Percentiles rank a stretch among this genome's conserved stretches.
These are phyloP conservation scores for Trichoplusia ni DNA, from an alignment of 1,140 invertebrate species.

Conservation along the genomic window DNA sequence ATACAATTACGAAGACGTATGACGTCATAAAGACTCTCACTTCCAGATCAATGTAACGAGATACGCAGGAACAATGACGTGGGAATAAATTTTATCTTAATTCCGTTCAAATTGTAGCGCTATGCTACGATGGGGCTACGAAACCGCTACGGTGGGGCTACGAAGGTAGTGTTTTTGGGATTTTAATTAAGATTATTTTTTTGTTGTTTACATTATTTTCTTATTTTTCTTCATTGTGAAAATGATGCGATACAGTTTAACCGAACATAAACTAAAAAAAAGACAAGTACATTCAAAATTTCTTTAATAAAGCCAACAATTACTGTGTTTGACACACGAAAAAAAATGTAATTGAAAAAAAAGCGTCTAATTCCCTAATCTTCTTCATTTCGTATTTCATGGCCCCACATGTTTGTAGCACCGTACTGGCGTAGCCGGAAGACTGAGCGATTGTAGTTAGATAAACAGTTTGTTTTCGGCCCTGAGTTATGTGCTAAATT, in stretches of 20 bases:
- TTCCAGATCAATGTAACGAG: slow-evolving; percentile 12
- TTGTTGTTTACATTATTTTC: no score
- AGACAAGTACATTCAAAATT: no score
- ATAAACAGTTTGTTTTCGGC: slow-evolving; percentile 37
- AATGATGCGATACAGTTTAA: no score
- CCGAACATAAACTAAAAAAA: no score
- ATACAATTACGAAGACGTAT: no score
- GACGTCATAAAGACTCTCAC: background rate
- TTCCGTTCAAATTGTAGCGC: slow-evolving; percentile 25
- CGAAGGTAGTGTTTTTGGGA: background rate
- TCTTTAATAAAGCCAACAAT: no score
- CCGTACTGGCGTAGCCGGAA: slow-evolving; percentile 34
- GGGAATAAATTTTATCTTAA: slow-evolving; percentile 32
- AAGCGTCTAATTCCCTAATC: no score
- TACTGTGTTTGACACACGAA: no score
- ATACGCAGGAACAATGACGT: slow-evolving; percentile 21
- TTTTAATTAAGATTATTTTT: no score
- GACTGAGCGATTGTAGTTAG: slow-evolving; percentile 34
- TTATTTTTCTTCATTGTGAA: no score
- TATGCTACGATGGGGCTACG: slow-evolving; percentile 22
- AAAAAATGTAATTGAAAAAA: background rate
- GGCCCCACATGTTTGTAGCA: slow-evolving; percentile 13
- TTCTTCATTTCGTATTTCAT: slow-evolving; percentile 5
- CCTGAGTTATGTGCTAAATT: slow-evolving; percentile 34
- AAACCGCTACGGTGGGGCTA: background rate